A percentile compares a stretch with the other conserved stretches of the same genome.
phyloP scores from a whole-genome alignment of 2,888 invertebrate species.

The Pristionchus exspectatus region DNA sequence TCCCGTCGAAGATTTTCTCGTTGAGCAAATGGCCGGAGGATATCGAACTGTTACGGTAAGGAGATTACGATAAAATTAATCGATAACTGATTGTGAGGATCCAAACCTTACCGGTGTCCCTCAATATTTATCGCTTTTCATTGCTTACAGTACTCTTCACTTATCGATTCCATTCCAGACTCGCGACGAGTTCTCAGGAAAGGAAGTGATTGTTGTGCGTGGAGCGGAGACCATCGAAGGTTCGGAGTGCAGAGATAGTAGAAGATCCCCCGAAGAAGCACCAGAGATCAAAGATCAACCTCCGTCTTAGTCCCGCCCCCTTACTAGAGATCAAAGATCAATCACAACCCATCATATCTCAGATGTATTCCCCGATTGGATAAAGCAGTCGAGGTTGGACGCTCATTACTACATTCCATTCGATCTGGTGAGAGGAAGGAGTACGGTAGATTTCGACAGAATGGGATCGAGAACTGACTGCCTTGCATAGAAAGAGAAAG shows the following conservation, averaged over 20 bases:
- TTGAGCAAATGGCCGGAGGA: slow-evolving; percentile 46
- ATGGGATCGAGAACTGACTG: neutral
- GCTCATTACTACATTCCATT: slow-evolving; percentile 48
- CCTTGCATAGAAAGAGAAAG: neutral
- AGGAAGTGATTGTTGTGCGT: slow-evolving; percentile 35
- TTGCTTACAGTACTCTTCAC: neutral
- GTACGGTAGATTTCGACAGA: neutral
- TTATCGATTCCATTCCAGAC: neutral
- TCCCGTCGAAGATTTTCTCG: slow-evolving; percentile 41
- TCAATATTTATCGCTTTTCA: neutral
- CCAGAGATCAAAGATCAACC: slow-evolving; percentile 13
- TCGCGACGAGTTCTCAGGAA: slow-evolving; percentile 29
- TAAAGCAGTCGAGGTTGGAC: slow-evolving; percentile 52
- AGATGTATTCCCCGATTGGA: slow-evolving; percentile 55
- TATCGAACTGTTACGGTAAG: slow-evolving; percentile 49
- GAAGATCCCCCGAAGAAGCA: slow-evolving; percentile 34
- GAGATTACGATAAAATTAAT: neutral
- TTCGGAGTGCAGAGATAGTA: neutral
- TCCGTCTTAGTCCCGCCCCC: neutral
- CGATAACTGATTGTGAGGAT: neutral
- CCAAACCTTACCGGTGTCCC: too few species aligned
- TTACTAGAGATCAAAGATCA: neutral
- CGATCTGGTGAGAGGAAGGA: slow-evolving; percentile 47
- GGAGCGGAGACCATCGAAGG: slow-evolving; percentile 33
- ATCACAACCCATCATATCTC: slow-evolving; percentile 27